Conservation (phyloP, 2,888 invertebrate species). For the Thecocarcelia acutangulata region DNA sequence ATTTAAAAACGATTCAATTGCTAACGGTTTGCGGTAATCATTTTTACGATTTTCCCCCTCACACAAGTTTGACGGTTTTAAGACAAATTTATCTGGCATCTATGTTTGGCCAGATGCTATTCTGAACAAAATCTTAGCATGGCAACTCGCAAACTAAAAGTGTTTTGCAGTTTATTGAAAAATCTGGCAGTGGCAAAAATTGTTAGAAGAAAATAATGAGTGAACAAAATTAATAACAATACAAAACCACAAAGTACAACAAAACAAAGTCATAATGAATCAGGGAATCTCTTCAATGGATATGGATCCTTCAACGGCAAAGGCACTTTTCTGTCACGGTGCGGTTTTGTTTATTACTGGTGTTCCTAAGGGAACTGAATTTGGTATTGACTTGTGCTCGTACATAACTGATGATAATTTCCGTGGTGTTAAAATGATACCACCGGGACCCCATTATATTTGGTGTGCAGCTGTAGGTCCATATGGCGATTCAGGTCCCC, state of each 20-base stretch:
- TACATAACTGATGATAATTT: slow-evolving; percentile 96
- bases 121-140: too few species aligned
- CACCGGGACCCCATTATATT: slow-evolving; percentile 96
- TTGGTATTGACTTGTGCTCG: slow-evolving; percentile 93
- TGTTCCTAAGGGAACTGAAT: slow-evolving; percentile 94
- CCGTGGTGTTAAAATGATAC: slow-evolving; percentile 98
- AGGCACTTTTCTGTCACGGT: slow-evolving; percentile 89
- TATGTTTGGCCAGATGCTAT: too few species aligned
- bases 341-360: slow-evolving; percentile 91
- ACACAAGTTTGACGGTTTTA: too few species aligned
- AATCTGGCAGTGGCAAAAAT: background rate
- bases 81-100: too few species aligned
- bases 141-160: too few species aligned
- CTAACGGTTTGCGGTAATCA: too few species aligned
- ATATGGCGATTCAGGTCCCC: slow-evolving; percentile 86
- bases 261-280: slow-evolving; percentile 64
- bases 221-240: too few species aligned
- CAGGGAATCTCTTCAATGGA: slow-evolving; percentile 78
- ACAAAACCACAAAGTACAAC: too few species aligned
- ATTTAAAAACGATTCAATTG: too few species aligned
- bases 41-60: too few species aligned
- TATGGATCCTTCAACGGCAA: slow-evolving; percentile 90
- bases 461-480: slow-evolving; percentile 86
- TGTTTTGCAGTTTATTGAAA: too few species aligned
- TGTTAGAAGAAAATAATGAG: too few species aligned